Percentiles rank a stretch among this genome's conserved stretches.
Conservation (phyloP, 2,888 invertebrate genomes). For the Netelia fuscicornis region DNA sequence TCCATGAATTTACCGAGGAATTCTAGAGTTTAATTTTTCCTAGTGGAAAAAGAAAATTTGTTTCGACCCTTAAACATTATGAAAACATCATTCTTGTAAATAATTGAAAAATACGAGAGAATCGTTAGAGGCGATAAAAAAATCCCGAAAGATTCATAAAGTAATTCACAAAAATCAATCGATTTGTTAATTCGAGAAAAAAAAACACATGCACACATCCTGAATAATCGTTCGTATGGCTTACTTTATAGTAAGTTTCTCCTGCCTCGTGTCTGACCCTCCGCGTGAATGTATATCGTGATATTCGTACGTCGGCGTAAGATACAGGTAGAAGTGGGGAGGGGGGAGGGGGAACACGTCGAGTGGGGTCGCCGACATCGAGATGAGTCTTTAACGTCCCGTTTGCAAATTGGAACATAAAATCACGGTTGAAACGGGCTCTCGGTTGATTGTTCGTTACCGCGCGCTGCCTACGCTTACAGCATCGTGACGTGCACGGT, state of each 20-base stretch:
- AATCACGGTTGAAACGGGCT: slow-evolving; percentile 81
- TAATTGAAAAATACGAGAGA: background rate
- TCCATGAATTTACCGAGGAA: background rate
- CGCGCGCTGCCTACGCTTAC: slow-evolving; percentile 77
- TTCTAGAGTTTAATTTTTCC: background rate
- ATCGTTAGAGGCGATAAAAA: background rate
- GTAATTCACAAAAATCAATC: background rate
- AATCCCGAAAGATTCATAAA: background rate
- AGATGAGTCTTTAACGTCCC: slow-evolving; percentile 74
- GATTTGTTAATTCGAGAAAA: background rate
- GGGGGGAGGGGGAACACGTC: slow-evolving; percentile 12
- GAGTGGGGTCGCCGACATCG: slow-evolving; percentile 71
- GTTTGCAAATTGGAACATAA: slow-evolving; percentile 84
- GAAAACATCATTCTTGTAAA: background rate
- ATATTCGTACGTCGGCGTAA: slow-evolving; percentile 14
- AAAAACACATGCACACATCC: background rate
- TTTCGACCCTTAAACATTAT: background rate
- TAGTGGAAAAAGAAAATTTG: background rate
- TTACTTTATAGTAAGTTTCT: slow-evolving; percentile 21
- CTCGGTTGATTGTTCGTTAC: slow-evolving; percentile 83
- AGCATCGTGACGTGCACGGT: slow-evolving; percentile 47
- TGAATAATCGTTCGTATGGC: background rate
- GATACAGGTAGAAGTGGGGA: background rate
- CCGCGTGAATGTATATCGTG: background rate
- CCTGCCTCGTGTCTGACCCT: slow-evolving; percentile 34